These are phyloP conservation scores for Cyphomyrus plagiostoma DNA, from an alignment of 2,113 vertebrate genomes.

Conservation along the genomic window DNA sequence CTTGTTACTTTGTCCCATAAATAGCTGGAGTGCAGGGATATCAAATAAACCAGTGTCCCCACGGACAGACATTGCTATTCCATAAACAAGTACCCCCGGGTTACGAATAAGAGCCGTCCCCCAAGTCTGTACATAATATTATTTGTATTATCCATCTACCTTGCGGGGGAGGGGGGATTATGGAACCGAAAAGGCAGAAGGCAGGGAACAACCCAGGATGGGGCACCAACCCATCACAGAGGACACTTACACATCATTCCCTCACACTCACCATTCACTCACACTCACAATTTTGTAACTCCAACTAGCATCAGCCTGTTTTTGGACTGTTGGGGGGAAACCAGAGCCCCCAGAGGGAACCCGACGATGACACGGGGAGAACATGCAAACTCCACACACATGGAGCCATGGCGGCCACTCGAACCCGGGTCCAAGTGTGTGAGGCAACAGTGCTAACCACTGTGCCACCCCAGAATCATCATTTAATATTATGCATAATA, in stretches of 20 bases:
- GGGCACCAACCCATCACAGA: background rate
- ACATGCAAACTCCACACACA: background rate
- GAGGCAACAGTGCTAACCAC: background rate
- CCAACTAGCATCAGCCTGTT: no score
- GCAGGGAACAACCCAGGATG: background rate
- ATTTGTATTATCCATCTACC: background rate
- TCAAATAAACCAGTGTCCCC: background rate
- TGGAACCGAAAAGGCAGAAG: background rate
- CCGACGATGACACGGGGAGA: no score
- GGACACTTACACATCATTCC: no score
- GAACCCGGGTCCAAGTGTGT: background rate
- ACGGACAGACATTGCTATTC: background rate
- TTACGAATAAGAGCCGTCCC: background rate
- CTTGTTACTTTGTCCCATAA: background rate
- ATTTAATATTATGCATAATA: background rate
- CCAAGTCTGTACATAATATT: background rate
- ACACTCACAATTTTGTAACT: no score
- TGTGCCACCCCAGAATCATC: background rate
- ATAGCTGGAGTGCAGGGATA: constrained; percentile 6
- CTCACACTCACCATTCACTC: no score
- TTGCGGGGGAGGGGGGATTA: no score
- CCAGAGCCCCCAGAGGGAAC: no score
- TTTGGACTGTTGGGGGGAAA: no score
- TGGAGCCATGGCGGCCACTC: background rate
- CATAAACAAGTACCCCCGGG: background rate